phyloP scores from a whole-genome alignment of 2,888 invertebrate genomes.

The Helobdella robusta region DNA sequence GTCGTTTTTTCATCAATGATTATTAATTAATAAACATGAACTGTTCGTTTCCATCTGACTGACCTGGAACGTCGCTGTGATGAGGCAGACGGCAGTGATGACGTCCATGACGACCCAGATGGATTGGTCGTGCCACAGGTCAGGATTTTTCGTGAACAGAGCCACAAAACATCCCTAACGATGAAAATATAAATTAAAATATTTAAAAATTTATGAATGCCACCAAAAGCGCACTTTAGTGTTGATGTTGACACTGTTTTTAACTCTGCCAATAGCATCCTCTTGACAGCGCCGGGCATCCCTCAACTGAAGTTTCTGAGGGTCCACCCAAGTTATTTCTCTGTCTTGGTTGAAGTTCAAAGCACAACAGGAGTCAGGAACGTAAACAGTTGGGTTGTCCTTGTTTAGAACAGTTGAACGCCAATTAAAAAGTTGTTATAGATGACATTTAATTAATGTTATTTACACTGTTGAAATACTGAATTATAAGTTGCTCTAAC shows the following conservation, averaged over 20 bases:
- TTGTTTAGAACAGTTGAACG: too few species aligned
- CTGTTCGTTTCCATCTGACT: constrained; percentile 16
- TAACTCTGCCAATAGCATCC: constrained; percentile 31
- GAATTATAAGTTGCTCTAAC: background rate
- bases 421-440: too few species aligned
- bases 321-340: constrained; percentile 32
- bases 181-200: too few species aligned
- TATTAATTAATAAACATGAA: constrained; percentile 34
- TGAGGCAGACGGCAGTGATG: constrained; percentile 17
- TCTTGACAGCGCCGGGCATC: constrained; percentile 31
- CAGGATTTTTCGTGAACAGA: constrained; percentile 20
- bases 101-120: constrained; percentile 25
- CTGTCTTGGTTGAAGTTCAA: constrained; percentile 34
- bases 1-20: too few species aligned
- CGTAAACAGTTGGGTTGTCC: constrained; percentile 25
- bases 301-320: constrained; percentile 32
- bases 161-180: constrained; percentile 31
- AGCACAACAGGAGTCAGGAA: constrained; percentile 34
- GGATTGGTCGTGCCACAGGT: constrained; percentile 25
- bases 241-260: constrained; percentile 31
- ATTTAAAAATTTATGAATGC: too few species aligned
- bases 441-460: background rate
- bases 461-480: background rate
- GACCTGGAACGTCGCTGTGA: constrained; percentile 13
- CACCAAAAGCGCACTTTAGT: constrained; percentile 28